Percentiles rank a stretch among this genome's conserved stretches.
Conservation (phyloP, 2,797 vertebrate species). For the Carcharodon carcharias region DNA sequence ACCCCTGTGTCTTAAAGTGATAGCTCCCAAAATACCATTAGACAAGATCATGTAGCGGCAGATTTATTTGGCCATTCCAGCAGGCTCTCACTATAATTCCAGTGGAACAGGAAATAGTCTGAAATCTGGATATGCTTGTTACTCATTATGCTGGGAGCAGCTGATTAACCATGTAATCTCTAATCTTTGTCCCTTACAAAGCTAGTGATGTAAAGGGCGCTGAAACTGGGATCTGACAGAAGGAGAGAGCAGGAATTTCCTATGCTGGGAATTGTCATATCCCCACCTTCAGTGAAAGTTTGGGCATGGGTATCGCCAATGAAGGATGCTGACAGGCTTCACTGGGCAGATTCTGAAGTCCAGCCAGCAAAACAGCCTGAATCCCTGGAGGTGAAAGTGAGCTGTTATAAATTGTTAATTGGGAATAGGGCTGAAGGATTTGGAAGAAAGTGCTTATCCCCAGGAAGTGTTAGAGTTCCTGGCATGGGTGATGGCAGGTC, state of each 20-base stretch:
- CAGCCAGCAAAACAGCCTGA: neutral
- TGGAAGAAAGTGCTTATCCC: neutral
- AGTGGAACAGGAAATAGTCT: neutral
- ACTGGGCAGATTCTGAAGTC: neutral
- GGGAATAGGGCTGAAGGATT: neutral
- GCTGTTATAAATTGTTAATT: neutral
- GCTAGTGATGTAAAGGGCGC: too few species aligned
- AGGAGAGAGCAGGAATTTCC: neutral
- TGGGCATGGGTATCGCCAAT: neutral
- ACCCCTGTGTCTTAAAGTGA: neutral
- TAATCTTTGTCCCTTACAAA: neutral
- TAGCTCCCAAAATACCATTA: neutral
- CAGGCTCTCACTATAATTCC: neutral
- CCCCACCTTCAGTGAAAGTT: neutral
- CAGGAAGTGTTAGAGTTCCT: neutral
- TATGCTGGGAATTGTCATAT: neutral
- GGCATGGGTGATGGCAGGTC: neutral
- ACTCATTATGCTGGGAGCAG: neutral
- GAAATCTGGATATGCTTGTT: neutral
- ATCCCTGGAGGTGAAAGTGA: neutral
- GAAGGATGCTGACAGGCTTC: neutral
- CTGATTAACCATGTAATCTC: neutral
- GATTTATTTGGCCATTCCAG: neutral
- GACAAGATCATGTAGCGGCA: neutral
- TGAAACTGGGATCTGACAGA: neutral